Conservation (phyloP, 2,113 vertebrate species). For the Psittacus erithacus region DNA sequence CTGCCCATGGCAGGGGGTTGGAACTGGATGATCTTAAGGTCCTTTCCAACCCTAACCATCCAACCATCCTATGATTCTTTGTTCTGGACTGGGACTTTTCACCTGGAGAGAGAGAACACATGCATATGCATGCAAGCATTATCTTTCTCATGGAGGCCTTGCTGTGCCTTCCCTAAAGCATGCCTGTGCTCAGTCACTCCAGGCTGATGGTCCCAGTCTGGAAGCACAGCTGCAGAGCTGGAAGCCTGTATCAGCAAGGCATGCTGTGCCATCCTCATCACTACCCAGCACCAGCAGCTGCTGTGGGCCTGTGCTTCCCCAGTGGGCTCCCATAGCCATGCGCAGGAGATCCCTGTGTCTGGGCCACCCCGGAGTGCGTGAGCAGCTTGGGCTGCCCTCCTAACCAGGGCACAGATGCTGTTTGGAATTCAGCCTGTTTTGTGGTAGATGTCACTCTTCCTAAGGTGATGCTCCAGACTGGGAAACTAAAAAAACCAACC, state of each 20-base stretch:
- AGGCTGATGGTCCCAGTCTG: background rate
- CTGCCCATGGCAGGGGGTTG: background rate
- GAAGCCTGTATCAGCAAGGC: background rate
- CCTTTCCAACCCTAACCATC: background rate
- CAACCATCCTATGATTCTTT: background rate
- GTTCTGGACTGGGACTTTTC: background rate
- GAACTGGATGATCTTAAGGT: background rate
- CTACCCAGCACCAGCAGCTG: background rate
- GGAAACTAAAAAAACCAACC: background rate
- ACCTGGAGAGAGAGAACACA: background rate
- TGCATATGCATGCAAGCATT: fast-evolving
- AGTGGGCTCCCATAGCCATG: fast-evolving
- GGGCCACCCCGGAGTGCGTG: fast-evolving
- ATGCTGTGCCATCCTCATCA: background rate
- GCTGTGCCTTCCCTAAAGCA: background rate
- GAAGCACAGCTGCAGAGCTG: background rate
- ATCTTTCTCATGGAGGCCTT: fast-evolving
- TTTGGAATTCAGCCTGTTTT: background rate
- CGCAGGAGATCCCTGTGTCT: background rate
- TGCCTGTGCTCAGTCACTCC: fast-evolving
- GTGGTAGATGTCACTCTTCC: background rate
- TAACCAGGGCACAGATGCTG: background rate
- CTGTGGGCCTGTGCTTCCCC: background rate
- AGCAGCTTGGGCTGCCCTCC: background rate
- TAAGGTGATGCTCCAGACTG: fast-evolving